Base-by-base conservation (phyloP, 2,888 invertebrate species). In the Pterostichus madidus region DNA sequence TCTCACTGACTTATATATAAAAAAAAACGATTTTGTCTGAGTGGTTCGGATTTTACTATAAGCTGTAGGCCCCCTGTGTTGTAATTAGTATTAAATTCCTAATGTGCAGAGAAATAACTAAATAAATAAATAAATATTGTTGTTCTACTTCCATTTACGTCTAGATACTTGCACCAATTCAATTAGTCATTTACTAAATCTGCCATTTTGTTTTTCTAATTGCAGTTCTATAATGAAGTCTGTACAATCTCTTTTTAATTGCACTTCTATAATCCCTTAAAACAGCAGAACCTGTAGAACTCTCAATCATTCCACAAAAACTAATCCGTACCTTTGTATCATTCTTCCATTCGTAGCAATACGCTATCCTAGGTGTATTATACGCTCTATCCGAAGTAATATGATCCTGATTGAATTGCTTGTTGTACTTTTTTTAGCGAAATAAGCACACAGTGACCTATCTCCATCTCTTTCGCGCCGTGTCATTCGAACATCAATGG, bases 191-290 rank as follows among this genome's bases (percentile, higher is more conserved):
- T 24, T 24, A 24, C 2, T 24, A 24, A 24, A 24, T 3, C 2
- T 24, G 24, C 24, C 24, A 24, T 24, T 2, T 24, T 3, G 24
- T 24, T 24, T 3, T 24, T 24, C 24, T 3, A 24, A 24, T 2
- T 24, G 24, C 24, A 24, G 3, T 24, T 24, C 3, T 3, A n/a
- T n/a, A 24, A 24, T 24, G 24, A 24, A 24, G 24, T 24, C 53
- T 56, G 17, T 56, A 13, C 35, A 71, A 71, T 44, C 68, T 71
- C 68, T 71, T 71, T 71, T 71, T 71, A 71, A 71, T 71, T 46
- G 46, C 13, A 64, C 4, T 1, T 13, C 5, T 56, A 15, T 71
- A 71, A 71, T 71, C 68, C 68, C 24, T 59, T 35, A 71, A 71
- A 71, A 71, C 68, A 71, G n/a, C 10, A 44, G 0, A 8, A 13